A percentile compares a stretch with the other conserved stretches of the same genome.
Conservation (phyloP, 2,113 vertebrate species). For the Calyptommatus sinebrachiatus region DNA sequence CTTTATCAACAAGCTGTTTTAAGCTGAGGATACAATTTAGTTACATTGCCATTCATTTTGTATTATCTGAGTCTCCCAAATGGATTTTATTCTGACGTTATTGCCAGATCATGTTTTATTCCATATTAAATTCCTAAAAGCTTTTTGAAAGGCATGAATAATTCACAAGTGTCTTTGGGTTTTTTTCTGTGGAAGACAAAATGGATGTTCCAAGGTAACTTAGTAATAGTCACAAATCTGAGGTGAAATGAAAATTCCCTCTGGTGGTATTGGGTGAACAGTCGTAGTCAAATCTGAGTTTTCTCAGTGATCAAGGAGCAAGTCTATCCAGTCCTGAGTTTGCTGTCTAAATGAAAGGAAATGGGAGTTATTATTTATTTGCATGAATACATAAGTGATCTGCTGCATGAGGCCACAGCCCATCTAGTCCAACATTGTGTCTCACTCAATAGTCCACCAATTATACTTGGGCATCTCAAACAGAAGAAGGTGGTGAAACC, state of each 20-base stretch:
- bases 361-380: no score
- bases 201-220: constrained; percentile 51
- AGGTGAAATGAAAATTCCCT: constrained; percentile 40
- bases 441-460: no score
- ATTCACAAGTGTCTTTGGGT: constrained; percentile 65
- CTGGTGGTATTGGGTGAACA: constrained; percentile 23
- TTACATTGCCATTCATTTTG: constrained; percentile 62
- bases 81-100: constrained; percentile 65
- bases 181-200: constrained; percentile 59
- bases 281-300: not conserved
- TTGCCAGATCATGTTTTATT: constrained; percentile 72
- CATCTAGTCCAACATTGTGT: no score
- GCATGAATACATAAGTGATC: no score
- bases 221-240: constrained; percentile 34
- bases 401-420: no score
- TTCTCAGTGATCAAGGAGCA: not conserved
- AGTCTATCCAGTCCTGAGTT: not conserved
- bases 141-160: constrained; percentile 67
- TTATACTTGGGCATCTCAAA: no score
- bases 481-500: no score
- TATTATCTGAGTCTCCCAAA: constrained; percentile 65
- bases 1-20: constrained; percentile 43
- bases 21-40: constrained; percentile 47
- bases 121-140: constrained; percentile 72
- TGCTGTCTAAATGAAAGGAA: not conserved